phyloP scores from a whole-genome alignment of 2,113 vertebrate species.

The Malurus elegans region DNA sequence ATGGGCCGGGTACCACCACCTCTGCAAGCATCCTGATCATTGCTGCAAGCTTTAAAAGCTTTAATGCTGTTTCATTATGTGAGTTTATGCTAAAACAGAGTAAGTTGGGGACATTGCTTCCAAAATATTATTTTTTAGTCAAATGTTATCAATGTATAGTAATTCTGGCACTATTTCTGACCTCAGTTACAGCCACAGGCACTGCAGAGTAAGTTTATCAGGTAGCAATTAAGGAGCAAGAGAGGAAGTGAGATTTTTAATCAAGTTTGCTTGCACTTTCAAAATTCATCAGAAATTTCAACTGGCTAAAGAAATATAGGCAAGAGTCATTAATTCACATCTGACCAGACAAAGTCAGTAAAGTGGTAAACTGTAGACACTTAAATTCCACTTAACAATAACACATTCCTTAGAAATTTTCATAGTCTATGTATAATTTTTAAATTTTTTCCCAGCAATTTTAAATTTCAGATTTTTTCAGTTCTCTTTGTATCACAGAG shows the following conservation, averaged over 20 bases:
- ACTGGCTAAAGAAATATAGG: not conserved
- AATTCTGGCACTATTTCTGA: not conserved
- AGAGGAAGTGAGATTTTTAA: not conserved
- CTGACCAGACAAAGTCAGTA: not conserved
- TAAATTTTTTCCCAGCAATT: not conserved
- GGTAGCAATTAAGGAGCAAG: not conserved
- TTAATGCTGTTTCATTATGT: not conserved
- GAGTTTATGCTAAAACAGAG: not conserved
- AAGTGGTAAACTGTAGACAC: not conserved
- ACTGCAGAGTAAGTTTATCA: not conserved
- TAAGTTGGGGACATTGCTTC: not conserved
- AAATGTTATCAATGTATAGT: not conserved
- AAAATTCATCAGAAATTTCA: not conserved
- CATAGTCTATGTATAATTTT: not conserved
- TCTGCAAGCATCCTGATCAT: not conserved
- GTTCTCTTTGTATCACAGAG: not conserved
- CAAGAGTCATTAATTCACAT: not conserved
- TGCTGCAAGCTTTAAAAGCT: not conserved
- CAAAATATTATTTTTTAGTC: not conserved
- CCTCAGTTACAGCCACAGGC: not conserved
- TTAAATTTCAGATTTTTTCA: not conserved
- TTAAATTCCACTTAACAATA: not conserved
- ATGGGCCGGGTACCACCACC: fast-evolving
- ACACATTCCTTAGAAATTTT: not conserved
- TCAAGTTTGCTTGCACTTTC: not conserved